Evolutionary conservation across 2,797 vertebrate species (phyloP).

Genomic region (Micromesistius poutassou): DNA sequence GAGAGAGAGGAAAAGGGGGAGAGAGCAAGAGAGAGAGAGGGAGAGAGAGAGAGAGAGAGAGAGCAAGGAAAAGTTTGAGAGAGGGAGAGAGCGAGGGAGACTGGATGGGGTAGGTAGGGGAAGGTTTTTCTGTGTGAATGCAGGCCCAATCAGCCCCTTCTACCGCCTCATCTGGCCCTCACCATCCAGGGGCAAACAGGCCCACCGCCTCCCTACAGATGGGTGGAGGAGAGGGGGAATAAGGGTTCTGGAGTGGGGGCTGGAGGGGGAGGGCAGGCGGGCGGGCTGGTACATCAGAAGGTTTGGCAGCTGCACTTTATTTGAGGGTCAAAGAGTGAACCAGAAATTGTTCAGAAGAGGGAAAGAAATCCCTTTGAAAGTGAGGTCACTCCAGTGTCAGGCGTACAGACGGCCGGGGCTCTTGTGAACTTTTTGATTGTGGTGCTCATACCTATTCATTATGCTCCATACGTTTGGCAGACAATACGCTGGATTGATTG

Average conservation of each 20-base stretch:
- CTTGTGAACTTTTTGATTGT: slow-evolving; percentile 23
- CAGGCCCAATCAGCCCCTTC: slow-evolving; percentile 17
- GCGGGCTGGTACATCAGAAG: slow-evolving; percentile 24
- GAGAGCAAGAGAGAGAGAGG: too few relatives aligned
- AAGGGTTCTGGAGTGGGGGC: slow-evolving; percentile 26
- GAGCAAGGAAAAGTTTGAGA: too few relatives aligned
- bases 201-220: slow-evolving; percentile 55
- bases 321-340: slow-evolving; percentile 71
- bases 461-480: slow-evolving; percentile 17
- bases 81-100: too few relatives aligned
- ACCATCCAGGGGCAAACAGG: slow-evolving; percentile 47
- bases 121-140: slow-evolving; percentile 22
- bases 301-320: slow-evolving; percentile 71
- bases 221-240: slow-evolving; percentile 34
- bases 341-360: slow-evolving; percentile 60
- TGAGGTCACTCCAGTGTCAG: slow-evolving; percentile 64
- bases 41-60: too few relatives aligned
- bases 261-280: too few relatives aligned
- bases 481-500: slow-evolving; percentile 19
- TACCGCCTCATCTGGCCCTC: slow-evolving; percentile 1
- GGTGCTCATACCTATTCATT: not conserved
- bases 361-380: slow-evolving; percentile 68
- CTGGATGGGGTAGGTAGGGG: slow-evolving; percentile 8
- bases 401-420: slow-evolving; percentile 31
- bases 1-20: too few relatives aligned